A percentile compares a stretch with the other conserved stretches of the same genome.
Evolutionary conservation across 2,888 invertebrate species (phyloP).

Genomic region (Pollenia griseotomentosa): DNA sequence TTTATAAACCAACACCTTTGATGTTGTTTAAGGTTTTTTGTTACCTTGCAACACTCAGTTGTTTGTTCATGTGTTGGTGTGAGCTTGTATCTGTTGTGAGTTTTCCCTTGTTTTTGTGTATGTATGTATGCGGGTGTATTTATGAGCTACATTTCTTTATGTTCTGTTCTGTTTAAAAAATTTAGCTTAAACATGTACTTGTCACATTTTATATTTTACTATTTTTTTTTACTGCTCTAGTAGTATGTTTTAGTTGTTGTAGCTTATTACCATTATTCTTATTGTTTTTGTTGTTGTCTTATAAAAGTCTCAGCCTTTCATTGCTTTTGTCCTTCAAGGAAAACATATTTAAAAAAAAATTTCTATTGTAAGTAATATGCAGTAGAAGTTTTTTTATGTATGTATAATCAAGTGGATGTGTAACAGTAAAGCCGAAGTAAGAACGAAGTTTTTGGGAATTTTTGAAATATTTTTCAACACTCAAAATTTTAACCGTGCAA

Average conservation of each 20-base stretch:
- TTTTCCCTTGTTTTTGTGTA: not conserved
- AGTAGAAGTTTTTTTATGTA: not conserved
- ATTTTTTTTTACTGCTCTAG: not conserved
- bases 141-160: constrained; percentile 28
- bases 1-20: constrained; percentile 63
- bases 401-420: not conserved
- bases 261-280: constrained; percentile 42
- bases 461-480: too few species aligned
- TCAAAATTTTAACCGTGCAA: too few species aligned
- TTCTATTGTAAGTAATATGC: constrained; percentile 37
- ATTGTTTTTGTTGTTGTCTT: constrained; percentile 20
- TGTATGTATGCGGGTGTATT: not conserved
- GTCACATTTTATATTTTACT: constrained; percentile 58
- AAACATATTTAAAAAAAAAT: constrained; percentile 1
- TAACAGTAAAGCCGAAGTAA: not conserved
- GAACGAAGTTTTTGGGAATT: too few species aligned
- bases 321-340: constrained; percentile 46
- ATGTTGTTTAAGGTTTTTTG: constrained; percentile 39
- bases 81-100: not conserved
- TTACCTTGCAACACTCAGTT: constrained; percentile 3
- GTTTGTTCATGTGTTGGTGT: constrained; percentile 1
- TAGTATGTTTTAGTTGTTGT: constrained; percentile 17
- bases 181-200: constrained; percentile 70
- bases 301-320: constrained; percentile 45
- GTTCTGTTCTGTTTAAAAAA: constrained; percentile 59